phyloP scores from a whole-genome alignment of 2,797 vertebrate genomes.

The Anomalospiza imberbis region DNA sequence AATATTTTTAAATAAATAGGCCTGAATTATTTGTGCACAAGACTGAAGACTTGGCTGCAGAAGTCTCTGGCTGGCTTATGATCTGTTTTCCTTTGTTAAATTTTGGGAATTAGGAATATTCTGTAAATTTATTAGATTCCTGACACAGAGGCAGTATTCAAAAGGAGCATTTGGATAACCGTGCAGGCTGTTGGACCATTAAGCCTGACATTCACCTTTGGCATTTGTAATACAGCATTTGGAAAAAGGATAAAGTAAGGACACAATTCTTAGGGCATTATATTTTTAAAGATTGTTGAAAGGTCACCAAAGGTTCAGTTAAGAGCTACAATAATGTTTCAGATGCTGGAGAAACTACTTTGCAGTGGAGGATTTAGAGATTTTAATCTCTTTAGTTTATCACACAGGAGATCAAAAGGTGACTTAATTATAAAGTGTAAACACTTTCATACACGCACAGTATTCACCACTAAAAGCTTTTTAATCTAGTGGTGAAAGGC shows the following conservation, averaged over 20 bases:
- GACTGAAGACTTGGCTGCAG: not conserved
- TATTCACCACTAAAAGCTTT: slow-evolving; percentile 45
- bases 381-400: slow-evolving; percentile 19
- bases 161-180: not conserved
- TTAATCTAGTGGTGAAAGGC: slow-evolving; percentile 9
- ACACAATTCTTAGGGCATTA: not conserved
- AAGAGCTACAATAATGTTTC: slow-evolving; percentile 8
- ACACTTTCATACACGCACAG: not conserved
- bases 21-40: not conserved
- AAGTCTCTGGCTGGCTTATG: not conserved
- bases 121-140: not conserved
- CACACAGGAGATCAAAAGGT: slow-evolving; percentile 23
- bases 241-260: not conserved
- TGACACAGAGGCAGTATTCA: not conserved
- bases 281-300: not conserved
- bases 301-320: not conserved
- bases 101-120: not conserved
- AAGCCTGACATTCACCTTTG: not conserved
- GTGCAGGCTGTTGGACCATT: not conserved
- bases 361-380: not conserved
- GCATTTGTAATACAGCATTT: not conserved
- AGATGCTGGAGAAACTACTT: slow-evolving; percentile 13
- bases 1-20: not conserved
- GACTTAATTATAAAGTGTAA: slow-evolving; percentile 36
- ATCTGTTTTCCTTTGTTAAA: not conserved